Evolutionary conservation across 2,888 invertebrate species (phyloP), one percentile per base, ranked within the genome.

Genomic region (Prosapia bicincta): DNA sequence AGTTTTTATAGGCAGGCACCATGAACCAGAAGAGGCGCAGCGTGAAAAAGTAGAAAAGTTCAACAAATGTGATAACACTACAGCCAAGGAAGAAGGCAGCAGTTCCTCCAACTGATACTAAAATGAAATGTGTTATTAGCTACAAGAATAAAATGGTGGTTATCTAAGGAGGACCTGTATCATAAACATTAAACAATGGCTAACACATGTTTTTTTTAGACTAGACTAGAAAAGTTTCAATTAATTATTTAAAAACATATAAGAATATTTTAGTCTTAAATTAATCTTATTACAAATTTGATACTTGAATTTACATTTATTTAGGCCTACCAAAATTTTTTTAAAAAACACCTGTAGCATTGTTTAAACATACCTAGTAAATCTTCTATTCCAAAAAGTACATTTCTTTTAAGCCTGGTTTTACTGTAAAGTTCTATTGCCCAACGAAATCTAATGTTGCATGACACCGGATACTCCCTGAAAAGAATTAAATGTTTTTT

Each of bases 91-190:
- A 90, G 71, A 91, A 82, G 0, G 90, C 89, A 0, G 90, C 86
- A 0, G 89, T 89, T 0, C 90, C 90, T 0, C 90, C 90, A 78
- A 90, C 88, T 0, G 90, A 90, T 0, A 90, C 90, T 90, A 79
- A 71, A 85, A 82, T n/a, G 69, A n/a, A 25, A 68, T 30, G 9
- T 30, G 30, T 30, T 30, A 66, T 10, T 66, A 15, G 43, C 43
- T 13, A 13, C 43, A 43, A 15, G 10, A 13, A 13, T 10, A 43
- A 43, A 15, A 43, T 43, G n/a, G n/a, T n/a, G n/a, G n/a, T n/a
- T n/a, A n/a, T n/a, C n/a, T n/a, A n/a, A n/a, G n/a, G n/a, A n/a
- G n/a, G n/a, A n/a, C n/a, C n/a, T n/a, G n/a, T n/a, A n/a, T n/a
- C 68, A 24, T 38, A 15, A 38, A 38, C 43, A 13, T 15, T 38